Evolutionary conservation across 2,888 invertebrate species (phyloP), one percentile per base, ranked within the genome.

Genomic region (Heliconius aoede): DNA sequence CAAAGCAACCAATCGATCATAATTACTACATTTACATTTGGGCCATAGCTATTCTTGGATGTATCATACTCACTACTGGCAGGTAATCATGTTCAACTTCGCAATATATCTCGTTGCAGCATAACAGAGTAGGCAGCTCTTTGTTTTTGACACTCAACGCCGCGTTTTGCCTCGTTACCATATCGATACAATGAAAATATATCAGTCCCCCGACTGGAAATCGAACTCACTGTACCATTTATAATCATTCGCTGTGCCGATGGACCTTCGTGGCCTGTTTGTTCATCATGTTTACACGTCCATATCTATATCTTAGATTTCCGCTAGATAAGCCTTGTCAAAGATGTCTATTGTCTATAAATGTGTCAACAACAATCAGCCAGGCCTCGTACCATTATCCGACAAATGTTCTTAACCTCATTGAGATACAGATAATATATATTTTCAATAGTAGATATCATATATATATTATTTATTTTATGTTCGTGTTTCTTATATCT

Each of bases 51-150:
- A 96, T 96, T 79, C 61, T 95, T 0, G 91, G 91, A 4, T 95
- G 96, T 71, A 95, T 96, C 46, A 24, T 96, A 7, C 88, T 96
- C 60, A 96, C 96, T 9, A 95, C 95, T n/a, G 88, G 86, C 83
- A 92, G 94, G 95, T 94, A 78, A 80, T 72, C 18, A 51, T 21
- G n/a, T 1, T 51, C n/a, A n/a, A 0, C 7, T 51, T 51, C 8
- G n/a, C n/a, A 3, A 0, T 51, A n/a, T 9, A 51, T 51, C 8
- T 3, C 8, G n/a, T 13, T 15, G 13, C 18, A 46, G 4, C 51
- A 51, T 8, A 51, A 8, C 18, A 21, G 7, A 3, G 21, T 51
- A 51, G 4, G 5, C 18, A 15, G 18, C 4, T 4, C 46, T 9
- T 3, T 2, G 18, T 46, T 4, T 46, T 46, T 46, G 1, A 46